Evolutionary conservation across 2,888 invertebrate genomes (phyloP).

Genomic region (Camptogramma bilineatum): DNA sequence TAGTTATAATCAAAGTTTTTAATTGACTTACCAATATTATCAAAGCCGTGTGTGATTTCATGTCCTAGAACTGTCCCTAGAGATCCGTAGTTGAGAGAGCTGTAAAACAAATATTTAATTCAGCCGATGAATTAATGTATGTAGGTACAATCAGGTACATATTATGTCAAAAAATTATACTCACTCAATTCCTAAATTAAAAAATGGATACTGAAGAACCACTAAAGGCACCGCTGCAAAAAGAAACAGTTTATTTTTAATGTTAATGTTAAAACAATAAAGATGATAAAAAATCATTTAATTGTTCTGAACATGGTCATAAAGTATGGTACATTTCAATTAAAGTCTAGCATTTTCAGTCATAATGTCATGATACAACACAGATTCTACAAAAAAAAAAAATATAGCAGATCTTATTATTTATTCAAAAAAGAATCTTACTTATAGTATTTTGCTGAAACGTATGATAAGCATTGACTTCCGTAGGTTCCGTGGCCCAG

Average conservation of each 20-base stretch:
- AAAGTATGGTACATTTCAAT: no score
- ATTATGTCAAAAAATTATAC: slow-evolving; percentile 57
- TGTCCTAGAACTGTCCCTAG: slow-evolving; percentile 92
- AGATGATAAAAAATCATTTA: no score
- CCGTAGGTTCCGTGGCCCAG: slow-evolving; percentile 91
- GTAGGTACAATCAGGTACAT: neutral
- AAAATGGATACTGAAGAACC: slow-evolving; percentile 93
- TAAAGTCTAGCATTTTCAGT: no score
- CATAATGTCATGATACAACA: no score
- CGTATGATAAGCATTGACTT: slow-evolving; percentile 93
- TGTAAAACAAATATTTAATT: slow-evolving; percentile 55
- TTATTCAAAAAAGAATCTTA: slow-evolving; percentile 72
- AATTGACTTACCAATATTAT: slow-evolving; percentile 75
- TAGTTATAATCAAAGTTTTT: neutral
- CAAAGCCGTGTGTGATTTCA: slow-evolving; percentile 87
- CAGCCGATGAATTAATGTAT: neutral
- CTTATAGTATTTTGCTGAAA: slow-evolving; percentile 93
- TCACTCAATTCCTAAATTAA: slow-evolving; percentile 93
- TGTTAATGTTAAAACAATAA: neutral
- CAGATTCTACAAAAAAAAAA: no score
- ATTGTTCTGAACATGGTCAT: no score
- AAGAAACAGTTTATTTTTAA: neutral
- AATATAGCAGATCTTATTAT: no score
- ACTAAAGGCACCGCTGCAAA: slow-evolving; percentile 92
- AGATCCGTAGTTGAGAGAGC: slow-evolving; percentile 93